Percentiles rank a stretch among this genome's conserved stretches.
phyloP scores from a whole-genome alignment of 2,888 invertebrate species.

The Zaprionus bogoriensis region DNA sequence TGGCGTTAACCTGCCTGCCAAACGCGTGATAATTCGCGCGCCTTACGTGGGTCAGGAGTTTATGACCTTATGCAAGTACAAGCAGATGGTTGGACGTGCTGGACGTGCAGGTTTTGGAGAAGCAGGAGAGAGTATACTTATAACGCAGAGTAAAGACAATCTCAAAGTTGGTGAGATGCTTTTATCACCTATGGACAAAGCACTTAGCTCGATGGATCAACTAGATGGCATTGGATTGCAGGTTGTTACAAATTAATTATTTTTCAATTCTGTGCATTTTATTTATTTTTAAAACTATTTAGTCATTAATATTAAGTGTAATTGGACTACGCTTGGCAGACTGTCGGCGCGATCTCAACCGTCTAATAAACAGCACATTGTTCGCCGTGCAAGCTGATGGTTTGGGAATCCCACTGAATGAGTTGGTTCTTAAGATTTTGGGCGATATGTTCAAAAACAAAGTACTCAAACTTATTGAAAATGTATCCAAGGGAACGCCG shows the following conservation, averaged over 20 bases:
- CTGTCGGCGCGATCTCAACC: constrained; percentile 84
- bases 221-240: constrained; percentile 84
- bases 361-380: constrained; percentile 86
- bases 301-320: constrained; percentile 87
- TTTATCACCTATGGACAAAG: constrained; percentile 87
- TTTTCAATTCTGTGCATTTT: neutral
- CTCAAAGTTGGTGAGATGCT: constrained; percentile 85
- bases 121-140: constrained; percentile 93
- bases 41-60: constrained; percentile 91
- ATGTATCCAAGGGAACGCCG: constrained; percentile 20
- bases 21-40: constrained; percentile 92
- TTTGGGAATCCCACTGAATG: constrained; percentile 68
- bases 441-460: constrained; percentile 82
- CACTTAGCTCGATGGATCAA: constrained; percentile 85
- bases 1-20: constrained; percentile 97
- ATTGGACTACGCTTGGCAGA: constrained; percentile 87
- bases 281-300: neutral
- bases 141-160: constrained; percentile 87
- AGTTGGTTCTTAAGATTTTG: constrained; percentile 74
- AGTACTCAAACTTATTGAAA: constrained; percentile 70
- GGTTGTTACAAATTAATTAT: constrained; percentile 34
- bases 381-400: constrained; percentile 86
- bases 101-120: constrained; percentile 94
- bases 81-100: constrained; percentile 98
- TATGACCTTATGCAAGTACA: constrained; percentile 90